Base-by-base conservation (phyloP, 2,113 vertebrate genomes). In the Myotis lucifugus region DNA sequence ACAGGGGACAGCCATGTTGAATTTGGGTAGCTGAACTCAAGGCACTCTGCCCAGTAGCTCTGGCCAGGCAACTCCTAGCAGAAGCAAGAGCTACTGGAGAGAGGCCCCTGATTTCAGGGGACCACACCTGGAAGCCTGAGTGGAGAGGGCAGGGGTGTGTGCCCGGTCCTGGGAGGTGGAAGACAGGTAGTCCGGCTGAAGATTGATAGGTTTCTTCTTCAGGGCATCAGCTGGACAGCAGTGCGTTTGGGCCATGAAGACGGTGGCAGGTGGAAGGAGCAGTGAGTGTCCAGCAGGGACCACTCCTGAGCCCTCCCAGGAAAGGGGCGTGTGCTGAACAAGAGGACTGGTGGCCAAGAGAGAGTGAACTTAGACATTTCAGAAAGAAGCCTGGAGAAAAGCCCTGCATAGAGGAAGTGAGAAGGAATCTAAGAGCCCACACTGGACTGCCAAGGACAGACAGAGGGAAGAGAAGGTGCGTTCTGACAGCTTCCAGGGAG, bases 141-240 rank as follows among this genome's bases (percentile, higher is more conserved):
- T 13, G 29, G 34, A 21, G 67, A 12, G 21, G 18, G 11, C 23
- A 0, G 18, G 56, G 17, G 3, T 3, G 46, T 5, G 11, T n/a
- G 34, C 1, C 25, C 3, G 0, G 0, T 9, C 37, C 34, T 77
- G 21, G 21, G 13, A 52, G 8, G 10, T n/a, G 54, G 54, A 56
- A 32, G 25, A 5, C 7, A 8, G 17, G 18, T 23, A 8, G 2
- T 34, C 48, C 59, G n/a, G 29, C 48, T 64, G 12, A 46, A 61
- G 40, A 34, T 14, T 5, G 14, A 37, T 8, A 46, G 15, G 46
- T 40, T 48, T 34, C 73, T 56, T 64, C 56, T 23, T 59, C 29
- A 10, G 11, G 2, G 32, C 6, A 18, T 27, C 34, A 25, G 23
- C n/a, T 46, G 25, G 4, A 3, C 61, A 46, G 42, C 19, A 40